Percentiles rank a stretch among this genome's conserved stretches.
These are phyloP conservation scores for Chanos chanos DNA, from an alignment of 2,797 vertebrate genomes.

Conservation along the genomic window DNA sequence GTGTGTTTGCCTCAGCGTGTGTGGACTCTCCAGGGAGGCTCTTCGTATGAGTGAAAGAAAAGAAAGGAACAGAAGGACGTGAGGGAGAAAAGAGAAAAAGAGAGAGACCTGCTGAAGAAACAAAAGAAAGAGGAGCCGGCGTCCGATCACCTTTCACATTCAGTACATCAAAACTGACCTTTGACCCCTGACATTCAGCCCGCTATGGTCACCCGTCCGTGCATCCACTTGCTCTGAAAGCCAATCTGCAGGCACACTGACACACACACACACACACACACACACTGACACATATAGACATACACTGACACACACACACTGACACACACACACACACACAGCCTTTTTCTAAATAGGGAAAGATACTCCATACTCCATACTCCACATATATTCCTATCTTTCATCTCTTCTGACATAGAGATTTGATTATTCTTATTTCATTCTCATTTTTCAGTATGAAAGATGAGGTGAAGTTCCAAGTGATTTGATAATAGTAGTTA, in stretches of 20 bases:
- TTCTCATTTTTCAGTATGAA: too few relatives aligned
- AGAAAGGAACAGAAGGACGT: conserved; percentile 23
- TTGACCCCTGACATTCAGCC: conserved; percentile 22
- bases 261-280: conserved; percentile 27
- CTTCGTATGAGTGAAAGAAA: conserved; percentile 29
- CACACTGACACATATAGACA: conserved; percentile 22
- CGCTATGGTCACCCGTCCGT: conserved; percentile 21
- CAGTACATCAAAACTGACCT: conserved; percentile 35
- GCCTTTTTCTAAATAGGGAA: conserved; percentile 39
- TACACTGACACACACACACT: conserved; percentile 26
- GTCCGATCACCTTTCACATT: conserved; percentile 27
- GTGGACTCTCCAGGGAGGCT: conserved; percentile 22
- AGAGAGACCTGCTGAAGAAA: not conserved
- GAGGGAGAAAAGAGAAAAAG: not conserved
- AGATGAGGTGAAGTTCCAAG: too few relatives aligned
- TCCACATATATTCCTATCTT: too few relatives aligned
- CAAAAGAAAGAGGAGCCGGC: not conserved
- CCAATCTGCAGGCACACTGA: conserved; percentile 12
- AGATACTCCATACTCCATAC: too few relatives aligned
- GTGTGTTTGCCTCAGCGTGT: conserved; percentile 15
- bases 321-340: conserved; percentile 23
- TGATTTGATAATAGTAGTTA: too few relatives aligned
- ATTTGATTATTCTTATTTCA: too few relatives aligned
- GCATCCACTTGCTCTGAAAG: conserved; percentile 11
- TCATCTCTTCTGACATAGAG: too few relatives aligned